Evolutionary conservation across 64 coral and sea anemone species (phyloP).

Genomic region (Montipora sp.): DNA sequence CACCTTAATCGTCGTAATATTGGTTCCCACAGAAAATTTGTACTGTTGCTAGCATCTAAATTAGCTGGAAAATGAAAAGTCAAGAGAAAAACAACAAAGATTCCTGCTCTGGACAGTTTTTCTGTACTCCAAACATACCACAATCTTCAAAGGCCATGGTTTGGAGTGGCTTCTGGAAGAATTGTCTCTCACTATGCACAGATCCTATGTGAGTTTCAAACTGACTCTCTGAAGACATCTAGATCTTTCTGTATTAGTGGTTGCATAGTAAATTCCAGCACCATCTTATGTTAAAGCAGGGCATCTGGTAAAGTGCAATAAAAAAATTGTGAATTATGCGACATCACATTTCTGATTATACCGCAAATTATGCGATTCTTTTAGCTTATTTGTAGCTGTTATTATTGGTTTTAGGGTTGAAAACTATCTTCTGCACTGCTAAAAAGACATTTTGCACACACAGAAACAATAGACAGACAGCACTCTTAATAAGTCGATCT

Average conservation of each 20-base stretch:
- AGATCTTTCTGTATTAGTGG: conserved; percentile 61
- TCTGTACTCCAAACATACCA: background rate
- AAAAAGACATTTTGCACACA: no score
- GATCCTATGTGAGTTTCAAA: conserved; percentile 66
- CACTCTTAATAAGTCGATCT: no score
- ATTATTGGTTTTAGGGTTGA: no score
- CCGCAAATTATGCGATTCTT: no score
- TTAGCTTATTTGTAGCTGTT: no score
- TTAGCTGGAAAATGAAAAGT: background rate
- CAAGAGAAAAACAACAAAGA: background rate
- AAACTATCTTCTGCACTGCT: no score
- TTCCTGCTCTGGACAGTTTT: background rate
- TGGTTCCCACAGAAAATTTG: no score
- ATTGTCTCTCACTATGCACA: conserved; percentile 40
- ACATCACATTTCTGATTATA: background rate
- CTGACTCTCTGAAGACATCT: conserved; percentile 48
- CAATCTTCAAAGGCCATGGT: conserved; percentile 55
- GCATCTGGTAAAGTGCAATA: background rate
- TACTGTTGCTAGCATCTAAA: no score
- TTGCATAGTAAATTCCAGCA: conserved; percentile 63
- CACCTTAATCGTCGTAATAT: no score
- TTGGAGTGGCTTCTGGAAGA: conserved; percentile 55
- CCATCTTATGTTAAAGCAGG: background rate
- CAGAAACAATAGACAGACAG: no score
- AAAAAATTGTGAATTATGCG: background rate